Conservation (phyloP, 1,140 invertebrate species). For the Ceratitis capitata region DNA sequence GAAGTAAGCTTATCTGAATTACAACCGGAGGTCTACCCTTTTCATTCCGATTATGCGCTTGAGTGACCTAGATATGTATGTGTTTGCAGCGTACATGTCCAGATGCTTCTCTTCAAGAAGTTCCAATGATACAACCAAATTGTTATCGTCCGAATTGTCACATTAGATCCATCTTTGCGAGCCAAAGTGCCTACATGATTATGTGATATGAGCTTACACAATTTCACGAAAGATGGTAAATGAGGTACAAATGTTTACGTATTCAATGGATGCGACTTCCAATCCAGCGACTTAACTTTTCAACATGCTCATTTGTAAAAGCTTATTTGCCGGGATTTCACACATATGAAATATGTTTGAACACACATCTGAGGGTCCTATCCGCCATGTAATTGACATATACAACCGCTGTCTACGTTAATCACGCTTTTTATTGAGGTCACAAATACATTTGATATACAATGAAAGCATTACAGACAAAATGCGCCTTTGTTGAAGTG, state of each 20-base stretch:
- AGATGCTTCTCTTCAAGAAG: conserved; percentile 33
- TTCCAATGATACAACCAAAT: not conserved
- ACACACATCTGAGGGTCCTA: conserved; percentile 21
- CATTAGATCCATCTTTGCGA: not conserved
- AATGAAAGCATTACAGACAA: conserved; percentile 16
- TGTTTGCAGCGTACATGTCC: not conserved
- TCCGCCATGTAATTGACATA: not conserved
- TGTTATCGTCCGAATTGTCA: not conserved
- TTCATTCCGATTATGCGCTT: not conserved
- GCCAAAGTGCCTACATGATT: not conserved
- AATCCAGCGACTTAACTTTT: not conserved
- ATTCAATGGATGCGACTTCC: not conserved
- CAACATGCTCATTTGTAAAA: not conserved
- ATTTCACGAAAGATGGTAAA: conserved; percentile 28
- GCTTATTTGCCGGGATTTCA: not conserved
- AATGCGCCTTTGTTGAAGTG: conserved; percentile 18
- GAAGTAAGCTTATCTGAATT: not conserved
- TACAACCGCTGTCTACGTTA: not conserved
- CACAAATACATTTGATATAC: conserved; percentile 19
- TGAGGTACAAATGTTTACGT: not conserved
- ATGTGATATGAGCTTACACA: conserved; percentile 2
- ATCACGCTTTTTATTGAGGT: conserved; percentile 24
- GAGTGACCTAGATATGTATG: not conserved
- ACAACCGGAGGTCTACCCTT: not conserved
- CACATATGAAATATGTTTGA: not conserved